Evolutionary conservation across 2,113 vertebrate genomes (phyloP), one percentile per base, ranked within the genome.

Genomic region (Pangasianodon hypophthalmus): DNA sequence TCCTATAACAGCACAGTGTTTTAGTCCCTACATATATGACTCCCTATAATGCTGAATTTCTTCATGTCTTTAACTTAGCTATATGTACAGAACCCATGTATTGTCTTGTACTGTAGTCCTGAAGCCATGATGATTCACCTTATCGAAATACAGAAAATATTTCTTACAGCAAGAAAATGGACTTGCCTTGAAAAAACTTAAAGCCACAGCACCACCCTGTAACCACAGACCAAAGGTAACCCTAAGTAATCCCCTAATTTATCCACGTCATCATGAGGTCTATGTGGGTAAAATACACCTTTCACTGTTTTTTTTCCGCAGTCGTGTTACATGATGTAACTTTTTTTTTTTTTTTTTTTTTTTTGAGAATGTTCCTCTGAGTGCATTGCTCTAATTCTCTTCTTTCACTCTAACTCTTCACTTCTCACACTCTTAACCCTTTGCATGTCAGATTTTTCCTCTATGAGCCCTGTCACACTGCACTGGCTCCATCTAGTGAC

Each of bases 401-500:
- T 32, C 14, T 48, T 32, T 32, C 14, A 18, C 14, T 37, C 64
- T n/a, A 11, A 14, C 58, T 48, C 7, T 41, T 44, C 81, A 19
- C 18, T 62, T 18, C 69, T 41, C 16, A 73, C 71, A 77, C 4
- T 84, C 10, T 84, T 26, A 60, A 67, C 84, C 32, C 71, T 87
- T 79, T 24, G 16, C 0, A 14, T 32, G 41, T 29, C 73, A 87
- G 41, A 50, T 2, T 26, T 26, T 75, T 52, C 32, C 13, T 87
- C 2, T 8, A 26, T 29, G 1, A 75, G 9, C 46, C 8, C 58
- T 21, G 46, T 29, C 52, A 77, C 54, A 32, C 52, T 19, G 19
- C 86, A 80, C 26, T 80, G 41, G 56, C 58, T 21, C 75, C 87
- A 46, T 50, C 86, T 87, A 88, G 44, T 88, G 87, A 11, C 56